Conservation (phyloP, 2,113 vertebrate genomes). For the Daubentonia madagascariensis region DNA sequence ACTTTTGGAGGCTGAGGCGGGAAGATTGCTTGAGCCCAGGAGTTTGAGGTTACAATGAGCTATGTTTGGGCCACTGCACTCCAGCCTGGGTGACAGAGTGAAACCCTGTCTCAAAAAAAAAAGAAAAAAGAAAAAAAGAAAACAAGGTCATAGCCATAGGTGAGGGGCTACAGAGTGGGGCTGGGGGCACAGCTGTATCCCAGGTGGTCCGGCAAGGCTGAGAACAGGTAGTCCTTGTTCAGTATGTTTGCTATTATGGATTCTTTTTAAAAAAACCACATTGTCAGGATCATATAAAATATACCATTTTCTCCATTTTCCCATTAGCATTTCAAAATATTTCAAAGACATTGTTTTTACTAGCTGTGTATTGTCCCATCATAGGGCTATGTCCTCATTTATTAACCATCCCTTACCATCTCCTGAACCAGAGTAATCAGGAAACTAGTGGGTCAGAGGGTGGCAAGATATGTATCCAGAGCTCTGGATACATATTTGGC, state of each 20-base stretch:
- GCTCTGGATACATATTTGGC: constrained; percentile 25
- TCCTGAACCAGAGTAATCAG: neutral
- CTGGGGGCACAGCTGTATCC: too few relatives aligned
- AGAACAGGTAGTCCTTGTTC: neutral
- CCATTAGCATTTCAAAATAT: neutral
- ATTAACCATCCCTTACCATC: neutral
- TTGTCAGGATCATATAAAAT: neutral
- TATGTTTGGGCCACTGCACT: too few relatives aligned
- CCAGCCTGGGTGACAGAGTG: too few relatives aligned
- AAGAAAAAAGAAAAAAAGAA: neutral
- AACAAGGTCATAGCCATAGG: neutral
- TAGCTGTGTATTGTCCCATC: neutral
- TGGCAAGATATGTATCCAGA: neutral
- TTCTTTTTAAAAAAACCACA: neutral
- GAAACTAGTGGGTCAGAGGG: neutral
- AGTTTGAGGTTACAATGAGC: too few relatives aligned
- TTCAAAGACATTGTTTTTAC: neutral
- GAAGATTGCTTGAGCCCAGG: too few relatives aligned
- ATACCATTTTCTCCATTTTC: neutral
- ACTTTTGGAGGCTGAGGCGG: too few relatives aligned
- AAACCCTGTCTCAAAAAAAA: too few relatives aligned
- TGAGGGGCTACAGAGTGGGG: neutral
- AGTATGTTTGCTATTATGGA: neutral
- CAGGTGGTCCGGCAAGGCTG: too few relatives aligned
- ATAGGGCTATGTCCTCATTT: neutral